phyloP scores from a whole-genome alignment of 2,797 vertebrate genomes.

The Pogoniulus pusillus region DNA sequence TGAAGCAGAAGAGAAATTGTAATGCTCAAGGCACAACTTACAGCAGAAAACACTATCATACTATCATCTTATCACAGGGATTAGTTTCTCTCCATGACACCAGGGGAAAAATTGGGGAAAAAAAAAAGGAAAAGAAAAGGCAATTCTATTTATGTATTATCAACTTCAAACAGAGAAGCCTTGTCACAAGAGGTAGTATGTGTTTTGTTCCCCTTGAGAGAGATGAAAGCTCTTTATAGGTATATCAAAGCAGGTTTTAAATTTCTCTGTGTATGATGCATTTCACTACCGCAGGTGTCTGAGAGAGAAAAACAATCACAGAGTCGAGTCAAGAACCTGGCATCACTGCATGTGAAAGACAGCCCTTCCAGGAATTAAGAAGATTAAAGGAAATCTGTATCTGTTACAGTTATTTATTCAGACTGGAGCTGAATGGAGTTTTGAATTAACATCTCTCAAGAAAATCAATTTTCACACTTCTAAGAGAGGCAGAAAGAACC shows the following conservation, averaged over 20 bases:
- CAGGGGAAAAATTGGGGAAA: background rate
- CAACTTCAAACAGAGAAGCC: slow-evolving; percentile 47
- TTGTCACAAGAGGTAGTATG: slow-evolving; percentile 11
- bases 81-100: background rate
- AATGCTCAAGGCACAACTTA: background rate
- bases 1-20: background rate
- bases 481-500: background rate
- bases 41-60: background rate
- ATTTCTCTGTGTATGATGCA: slow-evolving; percentile 4
- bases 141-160: background rate
- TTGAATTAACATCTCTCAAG: background rate
- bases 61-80: background rate
- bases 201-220: slow-evolving; percentile 50
- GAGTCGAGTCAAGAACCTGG: slow-evolving; percentile 34
- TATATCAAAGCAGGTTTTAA: slow-evolving; percentile 37
- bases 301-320: slow-evolving; percentile 15
- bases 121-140: background rate
- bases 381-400: background rate
- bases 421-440: background rate
- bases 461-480: slow-evolving; percentile 2
- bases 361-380: slow-evolving; percentile 15
- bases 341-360: background rate
- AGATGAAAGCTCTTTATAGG: slow-evolving; percentile 45
- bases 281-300: background rate
- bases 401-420: slow-evolving; percentile 30